These are phyloP conservation scores for Porites rus DNA, from an alignment of 92 coral and sea anemone genomes.

Conservation along the genomic window DNA sequence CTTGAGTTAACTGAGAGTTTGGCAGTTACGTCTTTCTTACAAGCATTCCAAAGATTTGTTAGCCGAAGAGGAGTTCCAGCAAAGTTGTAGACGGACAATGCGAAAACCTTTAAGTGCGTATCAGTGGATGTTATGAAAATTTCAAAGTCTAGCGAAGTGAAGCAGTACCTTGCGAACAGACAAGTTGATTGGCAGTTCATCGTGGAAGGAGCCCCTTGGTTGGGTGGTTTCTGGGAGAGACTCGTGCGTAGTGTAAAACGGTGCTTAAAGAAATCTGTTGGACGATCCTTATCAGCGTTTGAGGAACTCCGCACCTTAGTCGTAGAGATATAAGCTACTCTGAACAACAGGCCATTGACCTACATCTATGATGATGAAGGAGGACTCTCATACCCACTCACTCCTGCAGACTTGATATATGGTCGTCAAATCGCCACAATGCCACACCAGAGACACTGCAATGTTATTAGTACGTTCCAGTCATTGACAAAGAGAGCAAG, in stretches of 20 bases:
- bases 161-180: background rate
- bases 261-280: background rate
- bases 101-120: slow-evolving; percentile 8
- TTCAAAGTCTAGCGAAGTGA: background rate
- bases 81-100: slow-evolving; percentile 1
- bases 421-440: too few relatives aligned
- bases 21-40: background rate
- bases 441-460: too few relatives aligned
- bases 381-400: too few relatives aligned
- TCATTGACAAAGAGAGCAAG: too few relatives aligned
- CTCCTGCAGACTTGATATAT: too few relatives aligned
- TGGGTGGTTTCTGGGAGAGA: slow-evolving; percentile 16
- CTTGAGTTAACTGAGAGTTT: background rate
- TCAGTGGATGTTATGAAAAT: background rate
- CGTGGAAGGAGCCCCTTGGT: background rate
- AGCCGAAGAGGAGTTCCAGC: slow-evolving; percentile 14
- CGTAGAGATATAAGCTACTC: background rate
- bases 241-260: background rate
- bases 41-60: slow-evolving; percentile 7
- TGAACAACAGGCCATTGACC: too few relatives aligned
- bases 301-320: slow-evolving; percentile 2
- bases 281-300: background rate
- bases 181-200: background rate
- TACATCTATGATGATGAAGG: too few relatives aligned
- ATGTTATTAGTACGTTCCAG: too few relatives aligned